These are phyloP conservation scores for Apeira syringaria DNA, from an alignment of 2,888 invertebrate species.

Conservation along the genomic window DNA sequence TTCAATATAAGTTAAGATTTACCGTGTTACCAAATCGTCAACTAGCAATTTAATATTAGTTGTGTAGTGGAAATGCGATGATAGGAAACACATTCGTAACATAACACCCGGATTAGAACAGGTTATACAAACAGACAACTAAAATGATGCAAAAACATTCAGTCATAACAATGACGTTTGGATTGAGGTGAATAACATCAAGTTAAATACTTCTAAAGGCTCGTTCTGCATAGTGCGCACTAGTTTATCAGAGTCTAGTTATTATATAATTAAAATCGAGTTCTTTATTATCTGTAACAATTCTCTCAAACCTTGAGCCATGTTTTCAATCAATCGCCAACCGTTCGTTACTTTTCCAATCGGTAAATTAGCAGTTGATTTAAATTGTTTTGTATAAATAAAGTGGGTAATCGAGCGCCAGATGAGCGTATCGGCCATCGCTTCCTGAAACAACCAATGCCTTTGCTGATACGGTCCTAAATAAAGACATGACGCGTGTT, in stretches of 20 bases:
- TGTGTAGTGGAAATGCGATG: no score
- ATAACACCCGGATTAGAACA: constrained; percentile 19
- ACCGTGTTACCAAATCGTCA: no score
- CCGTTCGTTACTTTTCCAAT: constrained; percentile 24
- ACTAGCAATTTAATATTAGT: no score
- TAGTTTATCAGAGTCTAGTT: neutral
- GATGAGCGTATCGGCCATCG: constrained; percentile 43
- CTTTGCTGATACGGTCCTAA: constrained; percentile 43
- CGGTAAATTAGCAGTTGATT: constrained; percentile 33
- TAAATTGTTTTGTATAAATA: constrained; percentile 32
- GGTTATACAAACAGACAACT: constrained; percentile 11
- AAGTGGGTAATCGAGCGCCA: constrained; percentile 37
- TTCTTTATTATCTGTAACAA: constrained; percentile 1
- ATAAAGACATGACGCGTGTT: constrained; percentile 46
- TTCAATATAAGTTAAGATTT: no score
- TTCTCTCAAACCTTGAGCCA: constrained; percentile 3
- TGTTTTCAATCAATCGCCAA: constrained; percentile 25
- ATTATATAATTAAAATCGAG: neutral
- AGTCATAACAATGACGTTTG: constrained; percentile 13
- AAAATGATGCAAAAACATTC: constrained; percentile 12
- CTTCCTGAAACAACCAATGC: constrained; percentile 46
- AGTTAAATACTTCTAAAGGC: neutral
- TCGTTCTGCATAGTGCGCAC: neutral
- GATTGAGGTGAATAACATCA: constrained; percentile 15
- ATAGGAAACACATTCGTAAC: neutral